Conservation (phyloP, 2,797 vertebrate species). For the Acanthiza pusilla region DNA sequence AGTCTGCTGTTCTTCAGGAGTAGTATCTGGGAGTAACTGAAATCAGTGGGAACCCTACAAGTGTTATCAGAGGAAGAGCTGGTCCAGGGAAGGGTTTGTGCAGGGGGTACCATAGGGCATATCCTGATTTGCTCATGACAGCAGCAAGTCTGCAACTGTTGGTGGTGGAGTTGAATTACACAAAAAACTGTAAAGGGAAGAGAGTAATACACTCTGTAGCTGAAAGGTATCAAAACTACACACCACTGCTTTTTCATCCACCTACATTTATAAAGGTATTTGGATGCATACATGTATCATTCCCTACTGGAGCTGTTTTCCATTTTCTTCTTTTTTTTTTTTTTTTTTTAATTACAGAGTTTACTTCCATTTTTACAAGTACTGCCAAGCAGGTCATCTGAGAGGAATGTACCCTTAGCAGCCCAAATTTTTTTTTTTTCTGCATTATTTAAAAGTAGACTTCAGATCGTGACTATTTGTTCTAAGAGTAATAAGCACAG, state of each 20-base stretch:
- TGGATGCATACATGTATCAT: background rate
- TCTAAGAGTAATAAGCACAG: constrained; percentile 66
- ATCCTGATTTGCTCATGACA: background rate
- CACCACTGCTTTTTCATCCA: background rate
- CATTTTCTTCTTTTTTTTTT: background rate
- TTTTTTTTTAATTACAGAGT: background rate
- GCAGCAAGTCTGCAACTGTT: background rate
- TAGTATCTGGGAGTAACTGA: background rate
- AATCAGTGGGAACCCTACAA: background rate
- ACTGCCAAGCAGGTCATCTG: background rate
- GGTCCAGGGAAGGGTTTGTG: background rate
- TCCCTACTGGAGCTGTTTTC: background rate
- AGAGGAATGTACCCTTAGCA: background rate
- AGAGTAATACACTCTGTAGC: background rate
- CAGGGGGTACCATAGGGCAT: accelerated
- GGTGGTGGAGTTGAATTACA: background rate
- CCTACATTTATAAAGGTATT: background rate
- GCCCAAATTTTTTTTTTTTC: background rate
- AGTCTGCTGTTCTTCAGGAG: background rate
- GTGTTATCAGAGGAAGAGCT: background rate
- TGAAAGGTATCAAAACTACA: background rate
- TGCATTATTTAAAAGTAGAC: constrained; percentile 65
- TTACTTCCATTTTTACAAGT: background rate
- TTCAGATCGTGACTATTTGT: constrained; percentile 1
- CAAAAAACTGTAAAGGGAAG: background rate